Conservation (phyloP, 2,113 vertebrate genomes). For the Geococcyx californianus region DNA sequence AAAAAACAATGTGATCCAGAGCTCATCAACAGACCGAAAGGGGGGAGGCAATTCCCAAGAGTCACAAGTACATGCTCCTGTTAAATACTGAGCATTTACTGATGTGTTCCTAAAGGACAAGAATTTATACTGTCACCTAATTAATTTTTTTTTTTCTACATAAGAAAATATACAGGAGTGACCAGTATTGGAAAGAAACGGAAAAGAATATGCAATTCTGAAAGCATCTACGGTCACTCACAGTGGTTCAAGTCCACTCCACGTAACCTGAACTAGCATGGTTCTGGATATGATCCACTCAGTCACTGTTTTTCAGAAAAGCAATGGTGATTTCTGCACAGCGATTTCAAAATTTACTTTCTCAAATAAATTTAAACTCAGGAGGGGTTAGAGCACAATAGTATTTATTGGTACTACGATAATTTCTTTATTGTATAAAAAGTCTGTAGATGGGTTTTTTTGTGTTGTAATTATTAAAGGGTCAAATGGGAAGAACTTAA, state of each 20-base stretch:
- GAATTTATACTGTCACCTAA: not conserved
- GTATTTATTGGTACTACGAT: not conserved
- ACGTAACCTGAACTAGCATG: not conserved
- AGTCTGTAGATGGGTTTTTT: not conserved
- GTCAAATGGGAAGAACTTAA: not conserved
- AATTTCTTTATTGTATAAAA: not conserved
- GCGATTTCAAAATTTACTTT: not conserved
- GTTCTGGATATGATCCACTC: not conserved
- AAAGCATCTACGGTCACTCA: not conserved
- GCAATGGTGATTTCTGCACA: not conserved
- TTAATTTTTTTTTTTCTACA: not conserved
- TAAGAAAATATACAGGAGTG: not conserved
- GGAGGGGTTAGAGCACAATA: not conserved
- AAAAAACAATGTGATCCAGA: too few relatives aligned
- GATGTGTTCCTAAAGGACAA: not conserved
- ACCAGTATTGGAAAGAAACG: not conserved
- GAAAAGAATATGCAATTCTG: not conserved
- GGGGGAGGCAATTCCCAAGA: too few relatives aligned
- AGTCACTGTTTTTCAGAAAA: not conserved
- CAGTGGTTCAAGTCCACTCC: too few relatives aligned
- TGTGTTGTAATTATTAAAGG: not conserved
- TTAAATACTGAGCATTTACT: not conserved
- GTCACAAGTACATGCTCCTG: too few relatives aligned
- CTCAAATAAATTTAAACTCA: not conserved
- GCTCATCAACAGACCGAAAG: too few relatives aligned